Evolutionary conservation across 2,113 vertebrate genomes (phyloP).

Genomic region (Phaethornis superciliosus): DNA sequence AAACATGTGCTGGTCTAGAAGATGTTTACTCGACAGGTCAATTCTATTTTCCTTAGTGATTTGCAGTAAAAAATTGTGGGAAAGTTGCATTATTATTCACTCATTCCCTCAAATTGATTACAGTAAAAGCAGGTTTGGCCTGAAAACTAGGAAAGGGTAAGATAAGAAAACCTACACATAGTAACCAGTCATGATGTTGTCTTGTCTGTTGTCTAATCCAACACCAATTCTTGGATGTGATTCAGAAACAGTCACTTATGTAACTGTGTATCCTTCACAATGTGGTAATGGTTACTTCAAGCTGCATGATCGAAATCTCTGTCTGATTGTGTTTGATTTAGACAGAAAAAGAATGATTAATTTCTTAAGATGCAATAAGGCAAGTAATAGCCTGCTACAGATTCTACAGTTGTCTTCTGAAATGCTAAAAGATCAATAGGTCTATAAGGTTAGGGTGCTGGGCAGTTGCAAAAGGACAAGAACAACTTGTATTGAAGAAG

Average conservation of each 20-base stretch:
- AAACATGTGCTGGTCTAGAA: not conserved
- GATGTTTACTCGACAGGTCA: not conserved
- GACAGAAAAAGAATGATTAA: slow-evolving; percentile 20
- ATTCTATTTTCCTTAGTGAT: not conserved
- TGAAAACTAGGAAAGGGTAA: not conserved
- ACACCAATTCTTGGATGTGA: not conserved
- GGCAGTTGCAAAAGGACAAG: not conserved
- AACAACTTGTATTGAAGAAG: not conserved
- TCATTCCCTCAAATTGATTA: not conserved
- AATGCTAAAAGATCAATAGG: slow-evolving; percentile 12
- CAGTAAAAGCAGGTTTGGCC: not conserved
- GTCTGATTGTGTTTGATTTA: slow-evolving; percentile 55
- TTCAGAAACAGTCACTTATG: not conserved
- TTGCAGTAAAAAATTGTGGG: not conserved
- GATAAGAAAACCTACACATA: not conserved
- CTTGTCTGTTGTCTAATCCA: not conserved
- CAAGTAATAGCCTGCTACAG: not conserved
- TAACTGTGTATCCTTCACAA: not conserved
- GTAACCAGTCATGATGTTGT: not conserved
- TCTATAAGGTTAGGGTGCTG: not conserved
- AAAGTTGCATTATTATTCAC: not conserved
- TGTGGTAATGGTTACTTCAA: slow-evolving; percentile 36
- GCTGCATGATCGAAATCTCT: slow-evolving; percentile 29
- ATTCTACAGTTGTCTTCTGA: slow-evolving; percentile 21
- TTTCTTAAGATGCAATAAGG: slow-evolving; percentile 47